Conservation (phyloP, 2,797 vertebrate genomes). For the Stomatorhinus walkeri region DNA sequence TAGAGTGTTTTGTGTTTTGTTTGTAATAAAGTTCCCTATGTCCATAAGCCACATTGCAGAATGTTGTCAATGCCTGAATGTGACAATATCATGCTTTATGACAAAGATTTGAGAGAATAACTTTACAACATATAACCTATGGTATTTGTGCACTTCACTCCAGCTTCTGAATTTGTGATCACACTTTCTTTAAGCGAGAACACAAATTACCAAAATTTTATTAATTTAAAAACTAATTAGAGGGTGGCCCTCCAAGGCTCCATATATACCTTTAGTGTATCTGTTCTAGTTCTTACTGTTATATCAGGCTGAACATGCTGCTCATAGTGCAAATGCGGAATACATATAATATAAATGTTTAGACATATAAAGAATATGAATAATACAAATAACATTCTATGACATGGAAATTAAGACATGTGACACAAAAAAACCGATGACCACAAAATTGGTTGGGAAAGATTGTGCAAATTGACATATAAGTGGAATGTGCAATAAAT, state of each 20-base stretch:
- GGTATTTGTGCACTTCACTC: not conserved
- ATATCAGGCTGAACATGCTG: too few species aligned
- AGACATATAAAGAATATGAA: too few species aligned
- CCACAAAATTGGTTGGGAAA: too few species aligned
- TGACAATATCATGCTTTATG: not conserved
- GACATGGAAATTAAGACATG: too few species aligned
- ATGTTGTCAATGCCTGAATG: not conserved
- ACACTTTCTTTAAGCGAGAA: not conserved
- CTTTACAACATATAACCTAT: not conserved
- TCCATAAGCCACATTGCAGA: not conserved
- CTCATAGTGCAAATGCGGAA: too few species aligned
- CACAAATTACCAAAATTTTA: not conserved
- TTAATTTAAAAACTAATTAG: too few species aligned
- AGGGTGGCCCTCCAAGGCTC: too few species aligned
- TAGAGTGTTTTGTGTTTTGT: not conserved
- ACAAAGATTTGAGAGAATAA: not conserved
- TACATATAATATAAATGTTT: too few species aligned
- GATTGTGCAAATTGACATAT: not conserved
- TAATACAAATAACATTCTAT: too few species aligned
- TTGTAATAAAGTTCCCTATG: not conserved
- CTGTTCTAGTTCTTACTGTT: too few species aligned
- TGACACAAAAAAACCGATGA: too few species aligned
- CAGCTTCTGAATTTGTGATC: not conserved
- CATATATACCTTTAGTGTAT: too few species aligned
- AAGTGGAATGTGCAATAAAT: not conserved